Conservation (phyloP, 2,888 invertebrate genomes). For the Heliconius charithonia region DNA sequence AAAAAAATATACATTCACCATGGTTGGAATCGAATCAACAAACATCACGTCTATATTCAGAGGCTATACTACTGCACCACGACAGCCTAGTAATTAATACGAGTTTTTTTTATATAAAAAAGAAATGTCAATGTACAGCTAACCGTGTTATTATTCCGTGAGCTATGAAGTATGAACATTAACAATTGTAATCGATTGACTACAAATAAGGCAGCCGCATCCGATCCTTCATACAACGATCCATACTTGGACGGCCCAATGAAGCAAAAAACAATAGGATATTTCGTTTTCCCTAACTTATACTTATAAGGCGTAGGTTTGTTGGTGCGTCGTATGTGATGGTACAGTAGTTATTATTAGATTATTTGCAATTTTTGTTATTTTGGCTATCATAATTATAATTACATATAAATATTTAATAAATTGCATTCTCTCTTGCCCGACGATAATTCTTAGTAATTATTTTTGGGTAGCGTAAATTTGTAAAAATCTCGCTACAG, state of each 20-base stretch:
- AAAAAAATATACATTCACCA: no score
- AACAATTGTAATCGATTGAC: slow-evolving; percentile 39
- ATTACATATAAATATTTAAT: no score
- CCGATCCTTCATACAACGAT: slow-evolving; percentile 32
- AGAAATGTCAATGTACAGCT: slow-evolving; percentile 15
- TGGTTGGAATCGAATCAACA: no score
- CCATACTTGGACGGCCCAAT: slow-evolving; percentile 26
- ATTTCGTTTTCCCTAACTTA: slow-evolving; percentile 20
- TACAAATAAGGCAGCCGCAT: slow-evolving; percentile 40
- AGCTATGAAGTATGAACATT: slow-evolving; percentile 22
- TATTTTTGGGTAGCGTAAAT: no score
- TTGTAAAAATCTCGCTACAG: no score
- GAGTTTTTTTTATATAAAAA: no score
- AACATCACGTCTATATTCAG: no score
- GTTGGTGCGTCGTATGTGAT: background rate
- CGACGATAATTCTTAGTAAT: no score
- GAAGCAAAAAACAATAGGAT: slow-evolving; percentile 37
- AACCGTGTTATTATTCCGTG: slow-evolving; percentile 34
- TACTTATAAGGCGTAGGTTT: background rate
- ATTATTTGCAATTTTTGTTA: background rate
- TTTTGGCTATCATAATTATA: no score
- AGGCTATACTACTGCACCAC: no score
- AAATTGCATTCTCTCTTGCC: no score
- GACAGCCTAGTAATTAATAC: no score
- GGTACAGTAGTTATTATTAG: background rate